phyloP scores from a whole-genome alignment of 23 tunicate genomes.

The Botrylloides violaceus region DNA sequence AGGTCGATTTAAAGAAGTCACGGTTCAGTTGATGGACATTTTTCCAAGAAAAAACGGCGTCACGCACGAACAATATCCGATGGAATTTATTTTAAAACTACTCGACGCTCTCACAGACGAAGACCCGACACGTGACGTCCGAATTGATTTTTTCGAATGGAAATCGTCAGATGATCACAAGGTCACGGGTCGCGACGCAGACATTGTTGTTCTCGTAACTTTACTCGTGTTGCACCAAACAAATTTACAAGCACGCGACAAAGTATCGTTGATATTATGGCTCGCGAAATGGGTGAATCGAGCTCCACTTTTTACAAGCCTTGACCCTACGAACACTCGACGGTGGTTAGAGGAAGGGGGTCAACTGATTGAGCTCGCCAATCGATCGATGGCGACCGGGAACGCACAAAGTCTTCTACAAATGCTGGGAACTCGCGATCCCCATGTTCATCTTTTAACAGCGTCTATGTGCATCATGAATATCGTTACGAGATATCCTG shows the following conservation, averaged over 20 bases:
- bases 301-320: neutral
- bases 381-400: constrained; percentile 5
- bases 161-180: neutral
- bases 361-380: neutral
- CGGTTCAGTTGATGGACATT: constrained; percentile 21
- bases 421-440: constrained; percentile 29
- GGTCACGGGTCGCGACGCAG: neutral
- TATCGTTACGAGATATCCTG: constrained; percentile 4
- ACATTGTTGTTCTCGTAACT: constrained; percentile 37
- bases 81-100: constrained; percentile 27
- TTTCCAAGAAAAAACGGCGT: neutral
- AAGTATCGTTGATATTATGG: constrained; percentile 46
- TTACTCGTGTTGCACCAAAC: constrained; percentile 37
- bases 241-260: constrained; percentile 23
- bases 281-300: constrained; percentile 73
- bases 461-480: constrained; percentile 40
- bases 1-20: constrained; percentile 52
- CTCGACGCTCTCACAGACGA: constrained; percentile 36
- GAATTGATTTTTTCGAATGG: constrained; percentile 9
- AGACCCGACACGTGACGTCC: constrained; percentile 26
- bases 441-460: constrained; percentile 47
- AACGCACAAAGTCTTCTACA: constrained; percentile 5
- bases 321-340: constrained; percentile 4
- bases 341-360: constrained; percentile 12
- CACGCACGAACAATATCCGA: constrained; percentile 4